Evolutionary conservation across 2,888 invertebrate genomes (phyloP).

Genomic region (Stenotaenia linearis): DNA sequence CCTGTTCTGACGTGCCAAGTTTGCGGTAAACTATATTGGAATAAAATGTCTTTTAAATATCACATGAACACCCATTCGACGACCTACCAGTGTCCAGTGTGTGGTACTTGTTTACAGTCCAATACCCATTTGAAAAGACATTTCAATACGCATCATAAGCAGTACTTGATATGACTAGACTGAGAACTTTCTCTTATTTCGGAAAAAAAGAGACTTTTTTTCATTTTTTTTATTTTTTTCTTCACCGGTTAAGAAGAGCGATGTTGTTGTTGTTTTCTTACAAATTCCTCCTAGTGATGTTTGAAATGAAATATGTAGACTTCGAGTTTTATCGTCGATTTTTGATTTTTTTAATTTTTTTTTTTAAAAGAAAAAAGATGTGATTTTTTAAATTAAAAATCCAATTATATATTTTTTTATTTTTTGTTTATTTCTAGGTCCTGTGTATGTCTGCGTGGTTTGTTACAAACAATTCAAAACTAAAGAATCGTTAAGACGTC

Average conservation of each 20-base stretch:
- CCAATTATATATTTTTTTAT: too few species aligned
- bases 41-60: slow-evolving; percentile 2
- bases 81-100: neutral
- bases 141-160: neutral
- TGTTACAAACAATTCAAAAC: neutral
- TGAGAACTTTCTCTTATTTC: neutral
- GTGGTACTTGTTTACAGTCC: neutral
- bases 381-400: too few species aligned
- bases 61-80: slow-evolving; percentile 4
- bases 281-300: neutral
- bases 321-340: neutral
- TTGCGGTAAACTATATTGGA: neutral
- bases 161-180: neutral
- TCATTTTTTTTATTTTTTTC: too few species aligned
- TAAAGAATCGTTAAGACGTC: neutral
- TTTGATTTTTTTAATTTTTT: neutral
- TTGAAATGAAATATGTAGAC: neutral
- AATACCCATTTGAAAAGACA: slow-evolving; percentile 7
- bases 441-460: neutral
- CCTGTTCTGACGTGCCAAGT: neutral
- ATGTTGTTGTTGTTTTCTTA: neutral
- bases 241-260: neutral
- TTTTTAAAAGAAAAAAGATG: neutral
- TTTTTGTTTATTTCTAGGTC: neutral
- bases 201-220: too few species aligned